Percentiles rank a stretch among this genome's conserved stretches.
Conservation (phyloP, 2,888 invertebrate genomes). For the Leptinotarsa rubiginosa region DNA sequence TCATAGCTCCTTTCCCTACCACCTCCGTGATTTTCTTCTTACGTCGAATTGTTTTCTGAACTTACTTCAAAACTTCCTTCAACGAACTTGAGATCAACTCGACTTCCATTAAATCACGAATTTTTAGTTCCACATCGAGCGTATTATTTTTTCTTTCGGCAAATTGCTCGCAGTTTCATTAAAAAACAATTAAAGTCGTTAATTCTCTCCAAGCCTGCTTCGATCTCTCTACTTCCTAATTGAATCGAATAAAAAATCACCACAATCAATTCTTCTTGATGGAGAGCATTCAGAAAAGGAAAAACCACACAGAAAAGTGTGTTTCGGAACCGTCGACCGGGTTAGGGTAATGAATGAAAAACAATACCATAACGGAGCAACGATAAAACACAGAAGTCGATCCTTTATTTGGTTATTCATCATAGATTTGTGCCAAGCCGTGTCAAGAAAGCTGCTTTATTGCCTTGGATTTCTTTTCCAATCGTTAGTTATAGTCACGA, state of each 20-base stretch:
- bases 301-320: slow-evolving; percentile 26
- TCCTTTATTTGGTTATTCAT: slow-evolving; percentile 43
- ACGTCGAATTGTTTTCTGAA: slow-evolving; percentile 7
- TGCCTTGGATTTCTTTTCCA: slow-evolving; percentile 33
- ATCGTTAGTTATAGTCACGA: slow-evolving; percentile 25
- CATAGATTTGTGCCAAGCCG: slow-evolving; percentile 50
- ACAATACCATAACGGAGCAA: slow-evolving; percentile 18
- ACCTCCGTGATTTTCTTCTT: not conserved
- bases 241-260: slow-evolving; percentile 42
- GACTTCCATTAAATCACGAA: slow-evolving; percentile 20
- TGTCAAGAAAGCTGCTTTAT: slow-evolving; percentile 47
- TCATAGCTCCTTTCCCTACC: not conserved
- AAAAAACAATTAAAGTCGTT: slow-evolving; percentile 43
- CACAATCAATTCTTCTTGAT: slow-evolving; percentile 38
- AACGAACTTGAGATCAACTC: slow-evolving; percentile 12
- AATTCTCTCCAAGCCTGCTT: slow-evolving; percentile 26
- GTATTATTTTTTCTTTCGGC: slow-evolving; percentile 21
- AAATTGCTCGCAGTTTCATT: slow-evolving; percentile 34
- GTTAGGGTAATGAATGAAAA: slow-evolving; percentile 22
- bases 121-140: slow-evolving; percentile 16
- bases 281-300: slow-evolving; percentile 21
- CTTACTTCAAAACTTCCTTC: slow-evolving; percentile 3
- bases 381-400: slow-evolving; percentile 21
- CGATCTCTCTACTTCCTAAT: slow-evolving; percentile 36
- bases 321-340: slow-evolving; percentile 14